phyloP scores from a whole-genome alignment of 2,113 vertebrate species.

The Hippopotamus amphibius region DNA sequence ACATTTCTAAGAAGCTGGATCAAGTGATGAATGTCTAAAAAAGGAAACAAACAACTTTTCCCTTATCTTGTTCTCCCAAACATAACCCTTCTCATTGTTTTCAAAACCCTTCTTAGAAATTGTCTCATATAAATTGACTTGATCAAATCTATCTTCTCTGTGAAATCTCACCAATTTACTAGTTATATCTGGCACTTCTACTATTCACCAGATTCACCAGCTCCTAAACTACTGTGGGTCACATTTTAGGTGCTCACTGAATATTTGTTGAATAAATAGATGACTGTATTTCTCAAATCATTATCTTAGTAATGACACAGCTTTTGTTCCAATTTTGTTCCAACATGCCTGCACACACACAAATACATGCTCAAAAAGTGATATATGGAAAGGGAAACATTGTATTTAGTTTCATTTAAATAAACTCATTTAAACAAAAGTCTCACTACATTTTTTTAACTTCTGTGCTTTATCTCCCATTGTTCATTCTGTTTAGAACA shows the following conservation, averaged over 20 bases:
- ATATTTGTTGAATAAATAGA: background rate
- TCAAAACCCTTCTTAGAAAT: background rate
- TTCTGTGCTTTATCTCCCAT: background rate
- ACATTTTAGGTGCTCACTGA: background rate
- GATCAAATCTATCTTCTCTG: background rate
- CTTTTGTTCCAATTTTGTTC: background rate
- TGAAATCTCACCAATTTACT: background rate
- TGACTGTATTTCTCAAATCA: accelerated
- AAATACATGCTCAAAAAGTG: background rate
- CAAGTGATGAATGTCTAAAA: background rate
- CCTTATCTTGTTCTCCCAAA: background rate
- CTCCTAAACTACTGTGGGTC: background rate
- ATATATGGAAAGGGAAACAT: background rate
- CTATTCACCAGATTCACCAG: background rate
- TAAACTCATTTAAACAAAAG: background rate
- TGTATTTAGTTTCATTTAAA: background rate
- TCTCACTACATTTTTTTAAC: background rate
- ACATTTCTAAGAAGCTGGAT: background rate
- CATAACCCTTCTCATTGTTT: background rate
- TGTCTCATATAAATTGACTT: background rate
- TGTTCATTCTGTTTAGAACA: background rate
- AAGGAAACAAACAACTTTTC: background rate
- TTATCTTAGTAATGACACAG: background rate
- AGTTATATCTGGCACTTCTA: background rate
- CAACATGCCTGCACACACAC: background rate